Base-by-base conservation (phyloP, 2,113 vertebrate genomes). In the Boulengeromyrus knoepffleri region DNA sequence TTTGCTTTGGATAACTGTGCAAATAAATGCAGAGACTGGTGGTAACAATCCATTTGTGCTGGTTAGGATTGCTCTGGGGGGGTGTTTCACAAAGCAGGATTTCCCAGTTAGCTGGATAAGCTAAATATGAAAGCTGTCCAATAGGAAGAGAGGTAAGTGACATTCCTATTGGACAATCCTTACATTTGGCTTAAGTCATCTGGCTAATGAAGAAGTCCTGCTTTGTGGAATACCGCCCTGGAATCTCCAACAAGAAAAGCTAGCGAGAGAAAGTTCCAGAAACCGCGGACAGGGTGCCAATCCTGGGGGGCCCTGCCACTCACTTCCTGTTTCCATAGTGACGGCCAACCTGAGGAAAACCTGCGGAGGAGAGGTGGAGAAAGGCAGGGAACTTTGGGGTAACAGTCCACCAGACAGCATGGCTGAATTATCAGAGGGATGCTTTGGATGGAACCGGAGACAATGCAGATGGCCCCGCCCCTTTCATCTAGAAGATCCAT, bases 301-400 rank as follows among this genome's bases (percentile, higher is more conserved):
- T 96, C 94, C 96, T 95, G 94, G 93, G 95, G 90, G 95, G 90
- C 94, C 94, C 96, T 95, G 93, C 91, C 90, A 93, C 93, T 94
- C 90, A 93, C 94, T 94, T 96, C 96, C 95, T 94, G 94, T 96
- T 95, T 94, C 96, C 94, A 95, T 95, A 93, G 95, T 90, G 94
- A 97, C 92, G 17, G 90, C 80, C 21, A 56, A 90, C 66, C 89
- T 88, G 89, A 88, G 52, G 94, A 89, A 95, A 95, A 95, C 93
- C 94, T 95, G 94, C 95, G 95, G 94, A 92, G 91, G 92, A 92
- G 89, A 15, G 62, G 83, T 62, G 21, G 62, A 9, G 39, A 13
- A 88, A 62, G 36, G 10, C 53, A 42, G 15, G 39, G 31, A 39
- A 17, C 5, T 39, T 7, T 24, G 86, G 86, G 15, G 53, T 58